These are phyloP conservation scores for Oxystoma pomonae DNA, from an alignment of 2,888 invertebrate genomes.

Conservation along the genomic window DNA sequence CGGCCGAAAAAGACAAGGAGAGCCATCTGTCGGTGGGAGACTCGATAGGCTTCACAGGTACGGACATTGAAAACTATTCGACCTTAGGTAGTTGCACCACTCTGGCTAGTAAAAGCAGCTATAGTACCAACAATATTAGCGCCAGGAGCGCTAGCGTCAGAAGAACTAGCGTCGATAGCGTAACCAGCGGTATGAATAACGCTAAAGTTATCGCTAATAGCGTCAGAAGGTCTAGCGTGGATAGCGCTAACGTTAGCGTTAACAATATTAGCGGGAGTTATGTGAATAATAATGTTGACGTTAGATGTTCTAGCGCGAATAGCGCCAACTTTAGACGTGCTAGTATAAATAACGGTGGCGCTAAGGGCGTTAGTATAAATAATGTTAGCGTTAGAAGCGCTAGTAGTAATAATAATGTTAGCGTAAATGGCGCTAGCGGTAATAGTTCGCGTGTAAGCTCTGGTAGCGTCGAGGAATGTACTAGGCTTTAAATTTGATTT, in stretches of 20 bases:
- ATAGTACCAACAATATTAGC: slow-evolving; percentile 14
- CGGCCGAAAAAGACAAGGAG: slow-evolving; percentile 51
- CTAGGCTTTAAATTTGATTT: slow-evolving; percentile 38
- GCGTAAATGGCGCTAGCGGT: background rate
- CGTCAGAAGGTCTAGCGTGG: background rate
- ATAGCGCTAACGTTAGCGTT: background rate
- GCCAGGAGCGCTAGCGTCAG: background rate
- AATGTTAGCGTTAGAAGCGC: background rate
- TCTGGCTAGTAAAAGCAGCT: slow-evolving; percentile 39
- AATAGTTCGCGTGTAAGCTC: slow-evolving; percentile 33
- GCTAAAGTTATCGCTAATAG: background rate
- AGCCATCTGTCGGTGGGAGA: slow-evolving; percentile 58
- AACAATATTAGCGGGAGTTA: background rate
- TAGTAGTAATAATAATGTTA: background rate
- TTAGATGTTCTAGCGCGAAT: background rate
- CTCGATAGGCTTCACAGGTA: slow-evolving; percentile 49
- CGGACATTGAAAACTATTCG: slow-evolving; percentile 50
- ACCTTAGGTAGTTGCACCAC: slow-evolving; percentile 40
- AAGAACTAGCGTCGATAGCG: background rate
- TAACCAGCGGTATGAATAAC: background rate
- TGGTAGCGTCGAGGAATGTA: slow-evolving; percentile 45
- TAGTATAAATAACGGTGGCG: slow-evolving; percentile 40
- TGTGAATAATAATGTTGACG: background rate
- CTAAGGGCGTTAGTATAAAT: slow-evolving; percentile 34
- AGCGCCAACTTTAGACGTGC: slow-evolving; percentile 14